Percentiles rank a stretch among this genome's conserved stretches.
Evolutionary conservation across 1,140 invertebrate genomes (phyloP).

Genomic region (Agrypnia vestita): DNA sequence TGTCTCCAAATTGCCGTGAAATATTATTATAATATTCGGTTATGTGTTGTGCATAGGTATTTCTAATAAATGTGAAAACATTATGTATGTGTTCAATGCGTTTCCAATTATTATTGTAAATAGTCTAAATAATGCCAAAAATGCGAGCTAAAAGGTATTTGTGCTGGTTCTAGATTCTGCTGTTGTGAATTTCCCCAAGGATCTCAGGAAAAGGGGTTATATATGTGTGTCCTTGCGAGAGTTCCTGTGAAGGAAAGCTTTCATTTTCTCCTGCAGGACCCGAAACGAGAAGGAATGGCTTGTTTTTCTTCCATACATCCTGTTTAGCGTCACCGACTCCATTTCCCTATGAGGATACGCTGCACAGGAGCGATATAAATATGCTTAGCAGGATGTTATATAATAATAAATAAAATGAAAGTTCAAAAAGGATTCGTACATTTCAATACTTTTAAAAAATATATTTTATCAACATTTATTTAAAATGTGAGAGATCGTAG

Average conservation of each 20-base stretch:
- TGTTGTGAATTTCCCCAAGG: slow-evolving; percentile 15
- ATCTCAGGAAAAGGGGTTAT: slow-evolving; percentile 25
- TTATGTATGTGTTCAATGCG: background rate
- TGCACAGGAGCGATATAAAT: background rate
- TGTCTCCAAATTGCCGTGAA: too few relatives aligned
- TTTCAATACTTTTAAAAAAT: too few relatives aligned
- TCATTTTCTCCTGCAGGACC: slow-evolving; percentile 48
- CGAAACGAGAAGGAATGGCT: slow-evolving; percentile 48
- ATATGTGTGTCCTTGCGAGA: slow-evolving; percentile 23
- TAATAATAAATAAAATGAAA: background rate
- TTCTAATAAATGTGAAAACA: too few relatives aligned
- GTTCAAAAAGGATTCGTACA: too few relatives aligned
- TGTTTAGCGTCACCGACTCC: slow-evolving; percentile 23
- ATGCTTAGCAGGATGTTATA: background rate
- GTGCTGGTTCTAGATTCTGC: slow-evolving; percentile 1
- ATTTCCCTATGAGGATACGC: slow-evolving; percentile 5
- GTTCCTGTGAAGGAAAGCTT: slow-evolving; percentile 45
- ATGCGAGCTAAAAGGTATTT: slow-evolving; percentile 26
- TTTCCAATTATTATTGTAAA: background rate
- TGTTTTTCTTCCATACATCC: slow-evolving; percentile 44
- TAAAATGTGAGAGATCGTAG: too few relatives aligned
- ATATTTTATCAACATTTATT: too few relatives aligned
- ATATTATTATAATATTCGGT: too few relatives aligned
- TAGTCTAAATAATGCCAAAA: background rate
- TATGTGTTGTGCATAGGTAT: too few relatives aligned